phyloP scores from a whole-genome alignment of 2,797 vertebrate species.

The Danio tinwini region DNA sequence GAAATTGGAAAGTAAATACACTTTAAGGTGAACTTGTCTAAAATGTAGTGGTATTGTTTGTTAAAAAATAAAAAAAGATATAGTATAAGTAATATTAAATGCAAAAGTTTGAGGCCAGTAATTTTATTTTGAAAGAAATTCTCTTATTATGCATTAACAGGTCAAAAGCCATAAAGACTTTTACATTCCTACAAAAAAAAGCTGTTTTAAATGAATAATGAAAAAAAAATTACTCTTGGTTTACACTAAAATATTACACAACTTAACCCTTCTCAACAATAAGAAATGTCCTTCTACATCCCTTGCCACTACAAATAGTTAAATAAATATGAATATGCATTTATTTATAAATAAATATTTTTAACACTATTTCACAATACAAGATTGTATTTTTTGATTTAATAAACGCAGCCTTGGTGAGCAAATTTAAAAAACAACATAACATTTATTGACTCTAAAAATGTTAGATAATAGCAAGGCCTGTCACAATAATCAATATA shows the following conservation, averaged over 20 bases:
- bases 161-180: not conserved
- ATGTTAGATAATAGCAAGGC: too few relatives aligned
- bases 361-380: slow-evolving; percentile 1
- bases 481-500: too few relatives aligned
- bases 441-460: not conserved
- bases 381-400: not conserved
- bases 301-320: not conserved
- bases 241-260: not conserved
- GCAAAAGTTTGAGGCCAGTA: not conserved
- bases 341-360: not conserved
- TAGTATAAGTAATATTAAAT: not conserved
- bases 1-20: slow-evolving; percentile 17
- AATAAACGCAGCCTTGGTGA: not conserved
- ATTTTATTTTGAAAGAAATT: not conserved
- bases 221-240: not conserved
- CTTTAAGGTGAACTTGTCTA: slow-evolving; percentile 1
- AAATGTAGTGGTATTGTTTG: not conserved
- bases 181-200: not conserved
- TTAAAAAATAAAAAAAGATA: not conserved
- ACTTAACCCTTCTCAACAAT: not conserved
- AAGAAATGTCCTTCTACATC: not conserved
- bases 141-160: not conserved
- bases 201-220: not conserved
- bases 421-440: not conserved
- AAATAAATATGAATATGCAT: not conserved